Evolutionary conservation across 2,888 invertebrate species (phyloP), one percentile per base, ranked within the genome.

Genomic region (Gnatocerus cornutus): DNA sequence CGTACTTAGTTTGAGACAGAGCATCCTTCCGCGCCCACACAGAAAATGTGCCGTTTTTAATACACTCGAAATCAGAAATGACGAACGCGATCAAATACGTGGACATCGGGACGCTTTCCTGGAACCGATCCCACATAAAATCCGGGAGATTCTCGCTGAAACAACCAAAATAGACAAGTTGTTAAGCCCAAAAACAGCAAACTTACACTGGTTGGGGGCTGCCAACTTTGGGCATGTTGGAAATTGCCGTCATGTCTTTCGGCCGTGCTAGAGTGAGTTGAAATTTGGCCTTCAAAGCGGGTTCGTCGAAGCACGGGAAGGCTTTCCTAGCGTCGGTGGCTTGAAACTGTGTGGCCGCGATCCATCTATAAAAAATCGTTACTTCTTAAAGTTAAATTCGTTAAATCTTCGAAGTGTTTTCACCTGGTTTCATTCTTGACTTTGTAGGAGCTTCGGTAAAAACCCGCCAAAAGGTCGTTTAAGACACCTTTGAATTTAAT

Each of bases 291-390:
- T 95, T 95, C 56, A 94, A 84, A 0, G 92, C 92, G 0, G 95
- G 95, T 82, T 95, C 95, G 83, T 95, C 95, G 86, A 94, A 95
- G 84, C 95, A 95, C 0, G 95, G 95, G 84, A 95, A 95, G 3
- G 94, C 93, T 68, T 91, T 88, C 10, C 93, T 87, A 0, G 94
- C 94, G 79, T 93, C 93, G 55, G 93, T 93, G 1, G 94, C 90
- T 81, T 94, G 93, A 82, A 94, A 94, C 84, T 94, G 94, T 1
- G 93, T 93, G 0, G 92, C 90, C 6, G 92, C 93, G 78, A 93
- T 88, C 93, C 93, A 93, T 85, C 93, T 93, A 82, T 14, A 85
- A 77, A 55, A 71, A 52, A 9, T 29, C 10, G 4, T 9, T 33
- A 33, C 33, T 33, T 33, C 29, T 29, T 4, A 33, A 33, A 7